Base-by-base conservation (phyloP, 1,140 invertebrate genomes). In the Lasioglossum baleicum region DNA sequence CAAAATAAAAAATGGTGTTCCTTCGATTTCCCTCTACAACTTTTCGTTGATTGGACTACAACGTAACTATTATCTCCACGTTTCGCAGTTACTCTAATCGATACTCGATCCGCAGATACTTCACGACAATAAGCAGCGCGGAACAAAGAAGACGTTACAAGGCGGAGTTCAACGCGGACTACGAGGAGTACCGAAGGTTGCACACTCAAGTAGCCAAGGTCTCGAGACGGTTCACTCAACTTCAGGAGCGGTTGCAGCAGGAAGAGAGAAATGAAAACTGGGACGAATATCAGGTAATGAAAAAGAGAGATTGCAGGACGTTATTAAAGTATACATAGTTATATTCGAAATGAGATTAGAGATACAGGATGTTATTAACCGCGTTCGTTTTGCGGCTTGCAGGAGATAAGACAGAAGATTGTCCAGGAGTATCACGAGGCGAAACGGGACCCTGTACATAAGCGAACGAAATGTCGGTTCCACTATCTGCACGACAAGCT, bases 401-500 rank as follows among this genome's bases (percentile, higher is more conserved):
- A 97, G 96, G 94, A 94, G 88, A 94, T 97, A 83, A 95, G 95
- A 90, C 94, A 95, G 56, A 95, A 96, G 92, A 98, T 98, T 88
- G 92, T 97, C 64, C 93, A 94, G 31, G 97, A 98, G 92, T 99
- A 98, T 92, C 92, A 96, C 81, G 94, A 95, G 76, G 96, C 95
- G 83, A 97, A 97, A 90, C 95, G 94, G 86, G 95, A 98, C 93
- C 92, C 93, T 6, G 93, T 94, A 67, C 97, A 97, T 89, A 94
- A 96, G 84, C 94, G 95, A 78, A 95, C 96, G 81, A 96, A 96
- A 91, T 93, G 93, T 86, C 95, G 97, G 78, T 97, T 97, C 90
- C 94, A 97, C 80, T 98, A 97, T 92, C 94, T 99, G 84, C 97
- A 98, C 90, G 95, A 96, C 69, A 99, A 98, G 91, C 94, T 99